These are phyloP conservation scores for Pegoplata infirma DNA, from an alignment of 2,888 invertebrate genomes.

Conservation along the genomic window DNA sequence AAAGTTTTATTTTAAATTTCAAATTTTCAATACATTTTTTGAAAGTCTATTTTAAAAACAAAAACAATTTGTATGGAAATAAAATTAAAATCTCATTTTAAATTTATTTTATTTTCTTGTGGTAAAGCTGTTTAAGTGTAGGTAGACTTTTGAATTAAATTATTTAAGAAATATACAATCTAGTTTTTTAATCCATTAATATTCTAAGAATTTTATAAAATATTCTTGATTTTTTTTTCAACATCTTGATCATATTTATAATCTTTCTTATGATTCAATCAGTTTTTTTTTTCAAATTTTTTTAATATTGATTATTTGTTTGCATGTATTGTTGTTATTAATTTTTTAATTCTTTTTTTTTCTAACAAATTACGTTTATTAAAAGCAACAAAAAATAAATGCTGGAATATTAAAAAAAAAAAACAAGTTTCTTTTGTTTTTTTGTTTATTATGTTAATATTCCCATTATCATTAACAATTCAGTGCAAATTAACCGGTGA, in stretches of 20 bases:
- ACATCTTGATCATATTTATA: not conserved
- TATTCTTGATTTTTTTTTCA: constrained; percentile 22
- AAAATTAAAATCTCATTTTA: no score
- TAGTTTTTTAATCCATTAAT: constrained; percentile 12
- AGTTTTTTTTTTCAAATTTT: constrained; percentile 17
- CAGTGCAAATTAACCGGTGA: constrained; percentile 40
- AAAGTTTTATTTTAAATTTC: no score
- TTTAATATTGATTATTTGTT: not conserved
- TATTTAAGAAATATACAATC: not conserved
- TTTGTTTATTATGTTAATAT: constrained; percentile 45
- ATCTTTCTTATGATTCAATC: constrained; percentile 39
- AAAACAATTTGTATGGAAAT: not conserved
- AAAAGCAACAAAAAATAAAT: constrained; percentile 6
- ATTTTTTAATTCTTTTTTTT: constrained; percentile 4
- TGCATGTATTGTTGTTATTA: constrained; percentile 35
- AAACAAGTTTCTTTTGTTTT: constrained; percentile 48
- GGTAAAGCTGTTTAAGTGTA: not conserved
- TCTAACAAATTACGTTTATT: constrained; percentile 7
- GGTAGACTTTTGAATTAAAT: not conserved
- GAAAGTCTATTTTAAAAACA: no score
- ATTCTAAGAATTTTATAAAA: constrained; percentile 35
- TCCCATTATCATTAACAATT: constrained; percentile 48
- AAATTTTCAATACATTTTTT: no score
- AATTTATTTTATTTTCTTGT: no score
- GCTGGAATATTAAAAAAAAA: not conserved